A percentile compares a stretch with the other conserved stretches of the same genome.
phyloP scores from a whole-genome alignment of 2,113 vertebrate species.

The Alces alces region DNA sequence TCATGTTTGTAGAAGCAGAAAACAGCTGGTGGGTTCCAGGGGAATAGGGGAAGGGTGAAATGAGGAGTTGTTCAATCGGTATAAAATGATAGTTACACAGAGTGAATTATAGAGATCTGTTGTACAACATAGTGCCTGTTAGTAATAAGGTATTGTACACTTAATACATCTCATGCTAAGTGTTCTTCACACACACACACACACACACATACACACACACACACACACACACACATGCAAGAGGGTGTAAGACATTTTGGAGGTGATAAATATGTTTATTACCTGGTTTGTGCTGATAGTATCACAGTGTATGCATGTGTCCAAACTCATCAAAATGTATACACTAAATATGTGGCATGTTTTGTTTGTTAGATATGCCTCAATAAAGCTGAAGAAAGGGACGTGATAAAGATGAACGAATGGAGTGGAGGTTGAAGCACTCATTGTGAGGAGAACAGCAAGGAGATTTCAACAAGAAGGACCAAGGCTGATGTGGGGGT shows the following conservation, averaged over 20 bases:
- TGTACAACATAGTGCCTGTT: not conserved
- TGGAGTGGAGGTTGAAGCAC: not conserved
- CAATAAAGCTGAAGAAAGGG: not conserved
- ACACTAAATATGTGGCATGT: not conserved
- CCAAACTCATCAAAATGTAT: not conserved
- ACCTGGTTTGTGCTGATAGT: not conserved
- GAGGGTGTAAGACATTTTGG: not conserved
- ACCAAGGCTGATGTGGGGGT: not conserved
- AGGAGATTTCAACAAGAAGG: not conserved
- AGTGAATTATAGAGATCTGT: not conserved
- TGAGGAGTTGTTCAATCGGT: not conserved
- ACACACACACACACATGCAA: not conserved
- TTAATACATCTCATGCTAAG: not conserved
- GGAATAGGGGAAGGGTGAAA: not conserved
- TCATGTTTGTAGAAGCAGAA: not conserved
- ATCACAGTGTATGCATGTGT: not conserved
- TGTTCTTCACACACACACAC: not conserved
- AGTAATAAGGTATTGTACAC: not conserved
- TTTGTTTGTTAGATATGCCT: not conserved
- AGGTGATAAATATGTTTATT: not conserved
- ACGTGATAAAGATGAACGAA: not conserved
- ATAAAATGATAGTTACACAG: not conserved
- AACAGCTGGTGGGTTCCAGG: not conserved
- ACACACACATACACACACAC: not conserved
- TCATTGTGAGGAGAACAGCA: not conserved